Base-by-base conservation (phyloP, 2,113 vertebrate genomes). In the Orcinus orca region DNA sequence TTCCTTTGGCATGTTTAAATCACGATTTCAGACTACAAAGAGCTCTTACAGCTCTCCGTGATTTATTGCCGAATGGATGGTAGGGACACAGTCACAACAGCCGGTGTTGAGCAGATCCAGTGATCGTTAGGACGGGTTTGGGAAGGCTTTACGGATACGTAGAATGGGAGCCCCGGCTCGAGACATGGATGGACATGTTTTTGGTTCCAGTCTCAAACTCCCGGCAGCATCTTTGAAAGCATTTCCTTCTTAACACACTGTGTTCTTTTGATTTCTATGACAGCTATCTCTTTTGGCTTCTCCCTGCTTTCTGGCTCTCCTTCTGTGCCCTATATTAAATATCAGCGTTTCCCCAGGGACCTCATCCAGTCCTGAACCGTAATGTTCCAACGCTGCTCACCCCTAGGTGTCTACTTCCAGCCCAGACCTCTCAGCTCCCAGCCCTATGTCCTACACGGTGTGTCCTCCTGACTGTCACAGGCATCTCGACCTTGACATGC, bases 361-460 rank as follows among this genome's bases (percentile, higher is more conserved):
- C 23, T 15, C 5, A 18, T 7, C 23, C 11, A 23, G 63, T 84
- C 25, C 50, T 6, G 13, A 50, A 29, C 15, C 9, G 10, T 33
- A 17, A n/a, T 5, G n/a, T 31, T 50, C 68, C 20, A n/a, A 9
- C 18, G 3, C 10, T 20, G 0, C 11, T 67, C 41, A 44, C 13
- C 41, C 31, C 5, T 5, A 5, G 8, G 26, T 68, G 38, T 90
- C 15, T 25, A 13, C 21, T 8, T 41, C 44, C 26, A 8, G 14
- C 9, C 65, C 25, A 26, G 12, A 15, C 14, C 7, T 76, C 2
- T 88, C 9, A 0, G 2, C 18, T 25, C 62, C 2, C 44, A 65
- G 20, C 11, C 36, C 70, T 63, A 4, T 53, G 14, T n/a, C 44
- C 8, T 12, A 13, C 0, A 8, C 2, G 1, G 31, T 9, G 1